These are phyloP conservation scores for Siderastrea siderea DNA, from an alignment of 92 coral and sea anemone genomes.

Conservation along the genomic window DNA sequence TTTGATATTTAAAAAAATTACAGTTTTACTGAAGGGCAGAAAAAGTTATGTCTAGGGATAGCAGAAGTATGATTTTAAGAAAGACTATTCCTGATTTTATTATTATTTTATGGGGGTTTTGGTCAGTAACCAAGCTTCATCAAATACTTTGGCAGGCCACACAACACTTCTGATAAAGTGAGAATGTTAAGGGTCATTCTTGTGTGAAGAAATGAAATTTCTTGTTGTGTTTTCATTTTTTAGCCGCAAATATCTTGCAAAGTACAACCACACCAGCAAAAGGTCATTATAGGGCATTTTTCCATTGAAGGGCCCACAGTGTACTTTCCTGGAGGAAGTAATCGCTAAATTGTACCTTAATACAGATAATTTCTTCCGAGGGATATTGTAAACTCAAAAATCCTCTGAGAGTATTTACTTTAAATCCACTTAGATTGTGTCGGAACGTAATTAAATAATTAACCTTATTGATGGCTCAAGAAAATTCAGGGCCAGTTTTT, in stretches of 20 bases:
- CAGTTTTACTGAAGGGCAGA: neutral
- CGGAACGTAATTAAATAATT: constrained; percentile 36
- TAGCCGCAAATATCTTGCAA: neutral
- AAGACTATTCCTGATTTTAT: neutral
- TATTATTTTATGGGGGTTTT: neutral
- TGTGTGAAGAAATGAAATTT: neutral
- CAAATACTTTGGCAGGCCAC: neutral
- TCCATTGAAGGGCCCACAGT: neutral
- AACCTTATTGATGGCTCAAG: constrained; percentile 4
- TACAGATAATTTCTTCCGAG: neutral
- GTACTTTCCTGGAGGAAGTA: constrained; percentile 11
- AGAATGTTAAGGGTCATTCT: neutral
- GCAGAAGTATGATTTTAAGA: neutral
- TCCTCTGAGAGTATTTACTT: constrained; percentile 18
- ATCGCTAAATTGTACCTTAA: constrained; percentile 15
- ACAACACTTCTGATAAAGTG: no score
- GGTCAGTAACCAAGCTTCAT: neutral
- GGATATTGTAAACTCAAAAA: neutral
- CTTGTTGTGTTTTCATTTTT: neutral
- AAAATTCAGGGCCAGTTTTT: neutral
- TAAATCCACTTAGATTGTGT: constrained; percentile 35
- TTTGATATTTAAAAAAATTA: no score
- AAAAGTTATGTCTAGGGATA: no score
- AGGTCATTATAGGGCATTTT: neutral
- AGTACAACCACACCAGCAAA: neutral